These are phyloP conservation scores for Sprattus sprattus DNA, from an alignment of 2,113 vertebrate species.

Conservation along the genomic window DNA sequence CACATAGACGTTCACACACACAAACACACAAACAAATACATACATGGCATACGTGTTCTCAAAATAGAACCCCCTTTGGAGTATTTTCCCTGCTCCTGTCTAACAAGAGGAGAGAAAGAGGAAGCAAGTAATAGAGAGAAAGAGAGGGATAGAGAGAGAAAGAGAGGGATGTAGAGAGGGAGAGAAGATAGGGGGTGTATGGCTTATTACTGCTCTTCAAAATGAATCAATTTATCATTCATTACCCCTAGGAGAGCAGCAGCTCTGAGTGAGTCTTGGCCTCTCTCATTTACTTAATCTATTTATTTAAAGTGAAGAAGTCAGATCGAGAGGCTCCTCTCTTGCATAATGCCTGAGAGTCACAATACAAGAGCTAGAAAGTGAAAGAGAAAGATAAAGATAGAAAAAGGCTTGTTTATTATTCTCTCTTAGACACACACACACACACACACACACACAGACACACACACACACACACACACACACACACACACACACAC, in stretches of 20 bases:
- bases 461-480: conserved; percentile 15
- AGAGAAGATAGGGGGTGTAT: neutral
- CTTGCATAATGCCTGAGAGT: neutral
- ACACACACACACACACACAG: conserved; percentile 16
- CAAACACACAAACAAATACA: conserved; percentile 6
- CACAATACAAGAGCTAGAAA: neutral
- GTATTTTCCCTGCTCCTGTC: conserved; percentile 9
- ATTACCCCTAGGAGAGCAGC: conserved; percentile 44
- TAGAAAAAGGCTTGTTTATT: neutral
- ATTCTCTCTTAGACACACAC: neutral
- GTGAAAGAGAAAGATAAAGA: neutral
- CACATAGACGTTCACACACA: neutral
- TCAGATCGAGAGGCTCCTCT: neutral
- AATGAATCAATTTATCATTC: conserved; percentile 55
- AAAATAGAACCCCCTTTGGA: neutral
- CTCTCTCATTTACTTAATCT: conserved; percentile 26
- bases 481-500: conserved; percentile 39
- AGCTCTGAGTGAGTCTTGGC: conserved; percentile 19
- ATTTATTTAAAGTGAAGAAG: conserved; percentile 33
- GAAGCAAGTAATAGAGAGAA: neutral
- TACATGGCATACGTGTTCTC: neutral
- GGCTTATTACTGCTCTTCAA: conserved; percentile 46
- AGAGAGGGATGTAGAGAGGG: too few species aligned
- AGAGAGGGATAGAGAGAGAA: neutral
- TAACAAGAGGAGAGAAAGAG: conserved; percentile 36